Base-by-base conservation (phyloP, 2,888 invertebrate genomes). In the Pristionchus fissidentatus region DNA sequence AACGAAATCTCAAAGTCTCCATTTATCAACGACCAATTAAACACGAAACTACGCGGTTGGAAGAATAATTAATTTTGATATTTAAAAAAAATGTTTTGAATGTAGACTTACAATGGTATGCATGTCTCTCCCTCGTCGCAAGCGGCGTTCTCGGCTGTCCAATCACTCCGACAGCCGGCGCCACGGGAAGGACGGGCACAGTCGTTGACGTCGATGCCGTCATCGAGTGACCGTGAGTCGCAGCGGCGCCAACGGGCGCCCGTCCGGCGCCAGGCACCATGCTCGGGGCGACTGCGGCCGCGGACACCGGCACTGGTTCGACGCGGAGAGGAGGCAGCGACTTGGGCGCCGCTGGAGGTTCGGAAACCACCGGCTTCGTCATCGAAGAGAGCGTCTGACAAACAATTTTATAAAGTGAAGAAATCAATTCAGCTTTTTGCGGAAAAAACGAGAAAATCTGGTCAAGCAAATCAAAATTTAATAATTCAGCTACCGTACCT, bases 141-240 rank as follows among this genome's bases (percentile, higher is more conserved):
- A 78, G 10, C 22, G 84, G 82, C 35, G 79, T 82, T n/a, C 84
- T 32, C 49, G 84, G 87, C 82, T 88, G 88, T 15, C 88, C 88
- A 22, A 88, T 88, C 15, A 88, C 86, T 62, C 86, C 86, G 4
- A 86, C 86, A 13, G 88, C 87, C 13, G 85, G 78, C 13, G 87
- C 84, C 41, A 84, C 84, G 10, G 86, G 82, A 8, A 84, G 85
- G 46, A 85, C 83, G 35, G 84, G 84, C 5, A 84, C 29, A 5
- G 78, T 19, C n/a, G 55, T 22, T 22, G 55, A 22, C n/a, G 78
- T 38, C 10, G 55, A 55, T 2, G 38, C 78, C 10, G 1, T 26
- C 15, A 41, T 38, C 38, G 66, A 66, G 38, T 7, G 10, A 15
- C 10, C 22, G 10, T 22, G 7, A 15, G 22, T 55, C 55, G 55